Evolutionary conservation across 2,888 invertebrate genomes (phyloP).

Genomic region (Drosophila prostipennis): DNA sequence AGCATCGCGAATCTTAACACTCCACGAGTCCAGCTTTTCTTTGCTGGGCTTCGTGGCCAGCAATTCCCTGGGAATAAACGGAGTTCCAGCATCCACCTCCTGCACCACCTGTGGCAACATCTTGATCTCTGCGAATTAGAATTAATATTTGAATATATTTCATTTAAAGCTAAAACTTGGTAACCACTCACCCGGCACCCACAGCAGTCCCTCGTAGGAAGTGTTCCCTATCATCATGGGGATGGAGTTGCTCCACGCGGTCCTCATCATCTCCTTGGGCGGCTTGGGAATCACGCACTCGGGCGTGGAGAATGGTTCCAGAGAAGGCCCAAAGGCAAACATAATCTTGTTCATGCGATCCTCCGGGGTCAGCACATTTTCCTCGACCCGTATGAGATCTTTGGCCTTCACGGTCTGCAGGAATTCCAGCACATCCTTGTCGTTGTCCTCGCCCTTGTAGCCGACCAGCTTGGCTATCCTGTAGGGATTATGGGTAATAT

Average conservation of each 20-base stretch:
- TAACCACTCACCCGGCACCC: slow-evolving; percentile 62
- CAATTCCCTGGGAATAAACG: slow-evolving; percentile 77
- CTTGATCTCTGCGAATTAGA: slow-evolving; percentile 53
- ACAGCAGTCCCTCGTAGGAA: slow-evolving; percentile 82
- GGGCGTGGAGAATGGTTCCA: slow-evolving; percentile 81
- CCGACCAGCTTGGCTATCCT: slow-evolving; percentile 80
- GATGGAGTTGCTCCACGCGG: slow-evolving; percentile 82
- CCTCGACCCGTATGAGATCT: slow-evolving; percentile 78
- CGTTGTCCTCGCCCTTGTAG: slow-evolving; percentile 82
- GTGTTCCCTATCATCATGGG: slow-evolving; percentile 82
- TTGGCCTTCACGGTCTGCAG: slow-evolving; percentile 76
- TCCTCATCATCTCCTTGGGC: slow-evolving; percentile 80
- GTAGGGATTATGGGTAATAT: slow-evolving; percentile 67
- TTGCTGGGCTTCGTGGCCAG: slow-evolving; percentile 55
- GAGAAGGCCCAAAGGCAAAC: slow-evolving; percentile 81
- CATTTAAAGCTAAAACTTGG: too few relatives aligned
- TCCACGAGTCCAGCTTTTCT: slow-evolving; percentile 62
- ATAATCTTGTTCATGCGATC: slow-evolving; percentile 69
- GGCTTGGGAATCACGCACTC: slow-evolving; percentile 82
- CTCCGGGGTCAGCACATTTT: slow-evolving; percentile 72
- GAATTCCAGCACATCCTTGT: slow-evolving; percentile 82
- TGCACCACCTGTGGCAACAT: slow-evolving; percentile 55
- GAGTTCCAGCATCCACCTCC: slow-evolving; percentile 65
- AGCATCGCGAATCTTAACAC: slow-evolving; percentile 68
- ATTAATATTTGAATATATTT: not conserved